These are phyloP conservation scores for Trilocha varians DNA, from an alignment of 2,888 invertebrate species.

Conservation along the genomic window DNA sequence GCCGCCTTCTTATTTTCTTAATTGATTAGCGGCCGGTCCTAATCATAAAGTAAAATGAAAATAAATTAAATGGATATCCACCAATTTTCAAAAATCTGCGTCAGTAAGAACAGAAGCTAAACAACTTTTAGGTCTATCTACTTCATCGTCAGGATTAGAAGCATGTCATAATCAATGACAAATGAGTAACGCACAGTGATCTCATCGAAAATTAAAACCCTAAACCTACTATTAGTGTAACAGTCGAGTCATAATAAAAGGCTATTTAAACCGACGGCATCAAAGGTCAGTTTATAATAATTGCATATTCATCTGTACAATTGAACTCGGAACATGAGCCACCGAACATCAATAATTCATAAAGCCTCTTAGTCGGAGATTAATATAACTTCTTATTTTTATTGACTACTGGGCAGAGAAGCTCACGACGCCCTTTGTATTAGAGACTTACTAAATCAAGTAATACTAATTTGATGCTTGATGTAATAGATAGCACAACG, in stretches of 20 bases:
- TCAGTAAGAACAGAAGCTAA: constrained; percentile 42
- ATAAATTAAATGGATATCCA: constrained; percentile 64
- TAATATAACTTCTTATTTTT: too few species aligned
- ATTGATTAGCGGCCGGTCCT: constrained; percentile 74
- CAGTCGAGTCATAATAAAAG: constrained; percentile 46
- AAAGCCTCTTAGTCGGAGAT: constrained; percentile 44
- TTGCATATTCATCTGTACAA: constrained; percentile 54
- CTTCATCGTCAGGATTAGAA: too few species aligned
- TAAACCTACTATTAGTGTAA: constrained; percentile 49
- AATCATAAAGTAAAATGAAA: constrained; percentile 74
- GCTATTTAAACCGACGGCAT: constrained; percentile 44
- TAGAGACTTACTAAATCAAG: too few species aligned
- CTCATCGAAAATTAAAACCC: constrained; percentile 41
- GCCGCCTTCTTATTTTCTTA: constrained; percentile 73
- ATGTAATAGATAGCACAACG: constrained; percentile 17
- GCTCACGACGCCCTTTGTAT: too few species aligned
- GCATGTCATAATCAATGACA: constrained; percentile 9
- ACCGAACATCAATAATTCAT: constrained; percentile 61
- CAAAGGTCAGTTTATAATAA: constrained; percentile 57
- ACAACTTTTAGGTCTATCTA: constrained; percentile 15
- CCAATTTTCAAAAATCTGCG: constrained; percentile 60
- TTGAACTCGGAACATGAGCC: constrained; percentile 44
- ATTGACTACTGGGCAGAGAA: too few species aligned
- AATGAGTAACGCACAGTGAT: constrained; percentile 37
- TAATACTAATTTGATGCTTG: constrained; percentile 21